These are phyloP conservation scores for Caradrina kadenii DNA, from an alignment of 2,888 invertebrate species.

Conservation along the genomic window DNA sequence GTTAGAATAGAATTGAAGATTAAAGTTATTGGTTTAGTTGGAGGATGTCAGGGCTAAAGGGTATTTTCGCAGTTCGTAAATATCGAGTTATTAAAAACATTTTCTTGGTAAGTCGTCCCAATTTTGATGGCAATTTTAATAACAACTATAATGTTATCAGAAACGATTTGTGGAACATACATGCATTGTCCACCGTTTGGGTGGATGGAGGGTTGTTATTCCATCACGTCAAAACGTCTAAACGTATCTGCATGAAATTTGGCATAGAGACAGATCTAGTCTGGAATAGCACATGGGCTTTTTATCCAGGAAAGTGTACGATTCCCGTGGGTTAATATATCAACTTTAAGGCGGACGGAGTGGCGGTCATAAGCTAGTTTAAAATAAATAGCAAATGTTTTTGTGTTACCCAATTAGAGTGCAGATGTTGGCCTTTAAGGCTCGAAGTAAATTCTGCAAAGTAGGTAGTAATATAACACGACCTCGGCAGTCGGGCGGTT, in stretches of 20 bases:
- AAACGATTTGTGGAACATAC: not conserved
- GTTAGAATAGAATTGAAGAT: conserved; percentile 49
- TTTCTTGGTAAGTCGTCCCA: conserved; percentile 7
- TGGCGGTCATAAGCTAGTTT: no score
- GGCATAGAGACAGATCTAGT: no score
- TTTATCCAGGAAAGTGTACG: no score
- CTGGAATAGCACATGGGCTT: no score
- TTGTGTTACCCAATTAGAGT: not conserved
- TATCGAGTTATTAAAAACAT: conserved; percentile 11
- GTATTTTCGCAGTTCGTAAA: conserved; percentile 22
- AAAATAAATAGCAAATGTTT: not conserved
- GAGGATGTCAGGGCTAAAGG: conserved; percentile 18
- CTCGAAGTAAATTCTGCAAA: not conserved
- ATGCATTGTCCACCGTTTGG: no score
- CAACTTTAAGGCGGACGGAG: no score
- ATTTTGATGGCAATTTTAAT: conserved; percentile 5
- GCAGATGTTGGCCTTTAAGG: not conserved
- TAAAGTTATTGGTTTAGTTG: conserved; percentile 43
- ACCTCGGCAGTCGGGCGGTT: not conserved
- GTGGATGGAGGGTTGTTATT: no score
- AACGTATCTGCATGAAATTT: no score
- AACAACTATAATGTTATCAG: not conserved
- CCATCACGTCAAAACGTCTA: no score
- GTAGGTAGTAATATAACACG: not conserved
- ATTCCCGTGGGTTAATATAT: no score